phyloP scores from a whole-genome alignment of 2,888 invertebrate species.

The Volucella zonaria region DNA sequence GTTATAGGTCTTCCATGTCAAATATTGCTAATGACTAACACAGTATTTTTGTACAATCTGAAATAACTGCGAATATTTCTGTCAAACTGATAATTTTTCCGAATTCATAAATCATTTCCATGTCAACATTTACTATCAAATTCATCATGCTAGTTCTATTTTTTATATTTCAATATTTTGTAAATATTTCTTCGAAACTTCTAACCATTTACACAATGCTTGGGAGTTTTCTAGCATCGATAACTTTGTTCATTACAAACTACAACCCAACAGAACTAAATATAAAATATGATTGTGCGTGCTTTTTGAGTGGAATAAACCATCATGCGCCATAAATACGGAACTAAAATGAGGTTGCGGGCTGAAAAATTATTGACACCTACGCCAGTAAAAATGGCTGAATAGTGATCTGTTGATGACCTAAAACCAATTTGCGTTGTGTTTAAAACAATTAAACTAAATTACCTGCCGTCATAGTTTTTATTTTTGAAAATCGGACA shows the following conservation, averaged over 20 bases:
- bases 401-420: conserved; percentile 33
- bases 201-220: not conserved
- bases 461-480: not conserved
- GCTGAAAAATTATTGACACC: conserved; percentile 37
- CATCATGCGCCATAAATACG: conserved; percentile 22
- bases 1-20: not conserved
- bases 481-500: not conserved
- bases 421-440: conserved; percentile 45
- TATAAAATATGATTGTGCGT: conserved; percentile 28
- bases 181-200: conserved; percentile 3
- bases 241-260: conserved; percentile 7
- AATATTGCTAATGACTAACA: not conserved
- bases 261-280: conserved; percentile 32
- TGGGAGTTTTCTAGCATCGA: not conserved
- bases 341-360: conserved; percentile 55
- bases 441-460: conserved; percentile 15
- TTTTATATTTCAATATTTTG: conserved; percentile 21
- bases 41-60: not conserved
- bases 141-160: conserved; percentile 6
- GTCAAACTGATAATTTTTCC: not conserved
- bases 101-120: conserved; percentile 8
- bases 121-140: not conserved
- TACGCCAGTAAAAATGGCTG: conserved; percentile 3
- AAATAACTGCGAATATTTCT: not conserved
- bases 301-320: conserved; percentile 1